Base-by-base conservation (phyloP, 2,888 invertebrate species). In the Chrysolina oricalcia region DNA sequence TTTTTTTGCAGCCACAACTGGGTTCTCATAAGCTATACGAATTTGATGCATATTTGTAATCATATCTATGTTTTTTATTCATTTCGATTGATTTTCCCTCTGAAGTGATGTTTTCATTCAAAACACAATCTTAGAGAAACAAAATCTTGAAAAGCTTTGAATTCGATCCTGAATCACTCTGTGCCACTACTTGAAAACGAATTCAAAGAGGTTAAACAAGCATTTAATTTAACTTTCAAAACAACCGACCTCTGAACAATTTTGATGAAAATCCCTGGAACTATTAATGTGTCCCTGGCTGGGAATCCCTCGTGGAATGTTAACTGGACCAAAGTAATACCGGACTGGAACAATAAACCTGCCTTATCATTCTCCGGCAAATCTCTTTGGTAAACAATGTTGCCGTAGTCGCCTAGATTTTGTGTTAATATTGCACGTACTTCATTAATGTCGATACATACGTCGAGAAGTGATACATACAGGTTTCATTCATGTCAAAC, bases 321-420 rank as follows among this genome's bases (percentile, higher is more conserved):
- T 21, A 53, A 53, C 53, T 53, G 53, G 21, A 53, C 53, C 21
- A 21, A 53, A 53, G 53, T 53, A 53, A 53, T 19, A 53, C 53
- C 53, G 21, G 21, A 19, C 53, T 27, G n/a, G 15, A 50, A 67
- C 67, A 50, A 50, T 67, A 23, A 50, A 35, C 67, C 46, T 23
- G 66, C 48, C 23, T 46, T 65, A 40, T 43, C 23, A 21, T 66
- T 48, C n/a, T 35, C 27, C 48, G 13, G 67, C 67, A 67, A 67
- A 67, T 48, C 48, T 67, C 67, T 23, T 23, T 27, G 23, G 67
- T 19, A 67, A 67, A 67, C 23, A 67, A 15, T 50, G 17, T 67
- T 50, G 15, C 67, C 50, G 50, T 11, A 67, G 35, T 27, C 19
- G n/a, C 35, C 48, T 50, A 48, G 35, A 46, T 50, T 50, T 67